Evolutionary conservation across 2,113 vertebrate genomes (phyloP).

Genomic region (Papio anubis): DNA sequence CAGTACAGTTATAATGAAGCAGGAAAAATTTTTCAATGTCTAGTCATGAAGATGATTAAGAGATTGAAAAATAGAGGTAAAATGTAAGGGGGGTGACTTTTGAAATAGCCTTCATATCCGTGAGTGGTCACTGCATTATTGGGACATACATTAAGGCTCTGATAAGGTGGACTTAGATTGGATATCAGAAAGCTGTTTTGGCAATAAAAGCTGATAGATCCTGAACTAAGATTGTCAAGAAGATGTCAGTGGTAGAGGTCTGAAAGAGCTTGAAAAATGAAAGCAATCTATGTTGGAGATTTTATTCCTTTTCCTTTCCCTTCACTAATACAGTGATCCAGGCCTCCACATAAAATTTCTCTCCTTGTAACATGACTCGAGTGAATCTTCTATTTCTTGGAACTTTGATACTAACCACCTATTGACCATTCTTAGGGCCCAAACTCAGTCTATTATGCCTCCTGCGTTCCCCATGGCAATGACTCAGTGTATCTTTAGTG

Average conservation of each 20-base stretch:
- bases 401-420: background rate
- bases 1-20: background rate
- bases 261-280: background rate
- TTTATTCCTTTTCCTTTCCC: background rate
- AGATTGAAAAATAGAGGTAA: background rate
- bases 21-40: background rate
- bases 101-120: background rate
- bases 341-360: background rate
- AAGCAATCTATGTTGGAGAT: background rate
- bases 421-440: background rate
- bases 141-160: background rate
- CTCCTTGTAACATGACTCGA: background rate
- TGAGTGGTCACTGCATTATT: background rate
- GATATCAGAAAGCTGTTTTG: background rate
- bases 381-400: conserved; percentile 19
- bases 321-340: background rate
- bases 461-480: background rate
- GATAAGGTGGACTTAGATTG: background rate
- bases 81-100: background rate
- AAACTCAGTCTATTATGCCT: background rate
- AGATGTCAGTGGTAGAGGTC: background rate
- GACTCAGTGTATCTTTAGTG: background rate
- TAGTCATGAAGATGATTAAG: background rate
- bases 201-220: background rate
- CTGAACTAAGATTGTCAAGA: background rate